Conservation (phyloP, 2,888 invertebrate genomes). For the Ectropis crepuscularia region DNA sequence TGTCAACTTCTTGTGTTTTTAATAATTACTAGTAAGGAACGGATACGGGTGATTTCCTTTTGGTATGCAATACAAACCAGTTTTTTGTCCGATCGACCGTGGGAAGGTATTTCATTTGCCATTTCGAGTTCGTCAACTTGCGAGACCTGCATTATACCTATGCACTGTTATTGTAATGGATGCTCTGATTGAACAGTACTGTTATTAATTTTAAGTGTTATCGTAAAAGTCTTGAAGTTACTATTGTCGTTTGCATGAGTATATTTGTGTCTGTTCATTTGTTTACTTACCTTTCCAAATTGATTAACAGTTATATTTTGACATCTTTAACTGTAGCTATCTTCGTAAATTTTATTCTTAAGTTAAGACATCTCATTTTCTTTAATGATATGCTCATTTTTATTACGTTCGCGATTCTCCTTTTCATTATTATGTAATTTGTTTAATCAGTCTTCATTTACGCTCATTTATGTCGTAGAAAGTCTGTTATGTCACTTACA, state of each 20-base stretch:
- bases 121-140: constrained; percentile 47
- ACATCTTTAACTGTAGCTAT: background rate
- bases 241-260: background rate
- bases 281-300: no score
- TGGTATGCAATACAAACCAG: constrained; percentile 74
- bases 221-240: no score
- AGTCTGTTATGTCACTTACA: background rate
- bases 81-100: constrained; percentile 77
- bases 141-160: constrained; percentile 50
- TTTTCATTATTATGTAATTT: background rate
- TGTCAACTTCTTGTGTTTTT: constrained; percentile 53
- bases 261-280: no score
- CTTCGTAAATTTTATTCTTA: constrained; percentile 10
- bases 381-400: background rate
- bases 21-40: constrained; percentile 61
- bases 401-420: background rate
- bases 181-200: constrained; percentile 15
- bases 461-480: background rate
- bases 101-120: constrained; percentile 74
- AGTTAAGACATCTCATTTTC: constrained; percentile 2
- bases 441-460: background rate
- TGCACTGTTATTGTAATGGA: constrained; percentile 32
- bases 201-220: background rate
- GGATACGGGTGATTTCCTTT: constrained; percentile 74
- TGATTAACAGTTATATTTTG: background rate